Conservation (phyloP, 2,113 vertebrate genomes). For the Larimichthys polyactis region DNA sequence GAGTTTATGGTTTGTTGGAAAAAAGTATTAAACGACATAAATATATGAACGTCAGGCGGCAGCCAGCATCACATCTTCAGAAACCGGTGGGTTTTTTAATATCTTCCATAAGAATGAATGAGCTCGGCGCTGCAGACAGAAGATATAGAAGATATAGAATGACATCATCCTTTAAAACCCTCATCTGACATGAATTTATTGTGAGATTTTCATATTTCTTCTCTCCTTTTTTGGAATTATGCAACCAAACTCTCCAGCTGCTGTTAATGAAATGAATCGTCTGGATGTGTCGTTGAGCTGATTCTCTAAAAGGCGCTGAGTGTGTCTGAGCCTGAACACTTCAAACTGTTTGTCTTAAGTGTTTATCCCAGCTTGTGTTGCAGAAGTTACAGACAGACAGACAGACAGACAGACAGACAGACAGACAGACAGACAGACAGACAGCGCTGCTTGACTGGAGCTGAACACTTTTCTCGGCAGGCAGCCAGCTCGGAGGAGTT, state of each 20-base stretch:
- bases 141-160: too few relatives aligned
- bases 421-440: background rate
- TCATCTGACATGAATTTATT: background rate
- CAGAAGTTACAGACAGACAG: too few relatives aligned
- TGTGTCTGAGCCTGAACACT: slow-evolving; percentile 33
- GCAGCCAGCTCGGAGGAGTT: slow-evolving; percentile 39
- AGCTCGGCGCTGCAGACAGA: background rate
- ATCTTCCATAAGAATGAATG: background rate
- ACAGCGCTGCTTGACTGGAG: slow-evolving; percentile 40
- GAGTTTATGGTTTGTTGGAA: too few relatives aligned
- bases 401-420: slow-evolving; percentile 10
- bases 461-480: slow-evolving; percentile 23
- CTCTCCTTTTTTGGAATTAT: background rate
- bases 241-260: background rate
- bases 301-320: slow-evolving; percentile 35
- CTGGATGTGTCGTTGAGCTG: slow-evolving; percentile 10
- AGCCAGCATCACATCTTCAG: too few relatives aligned
- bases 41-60: too few relatives aligned
- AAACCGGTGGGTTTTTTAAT: too few relatives aligned
- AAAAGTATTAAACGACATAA: too few relatives aligned
- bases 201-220: background rate
- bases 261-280: slow-evolving; percentile 3
- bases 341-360: slow-evolving; percentile 13
- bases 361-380: background rate
- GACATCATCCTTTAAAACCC: background rate